phyloP scores from a whole-genome alignment of 1,140 invertebrate genomes.

The Drosophila burlai region DNA sequence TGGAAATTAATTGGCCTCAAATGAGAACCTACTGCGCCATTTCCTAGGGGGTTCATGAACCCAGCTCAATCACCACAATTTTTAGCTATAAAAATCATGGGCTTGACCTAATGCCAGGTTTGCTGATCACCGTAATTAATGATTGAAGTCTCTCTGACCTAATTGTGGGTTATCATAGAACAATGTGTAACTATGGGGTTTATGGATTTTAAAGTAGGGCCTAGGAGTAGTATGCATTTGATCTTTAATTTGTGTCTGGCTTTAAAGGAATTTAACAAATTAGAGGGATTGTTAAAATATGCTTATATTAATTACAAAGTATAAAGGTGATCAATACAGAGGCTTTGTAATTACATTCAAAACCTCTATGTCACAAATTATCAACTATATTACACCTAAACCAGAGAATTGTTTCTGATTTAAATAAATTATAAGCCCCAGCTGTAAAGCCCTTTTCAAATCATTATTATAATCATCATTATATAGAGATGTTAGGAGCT shows the following conservation, averaged over 20 bases:
- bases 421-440: slow-evolving; percentile 2
- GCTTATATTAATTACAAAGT: background rate
- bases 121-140: slow-evolving; percentile 11
- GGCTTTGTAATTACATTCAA: background rate
- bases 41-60: background rate
- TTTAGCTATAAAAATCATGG: slow-evolving; percentile 7
- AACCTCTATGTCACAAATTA: background rate
- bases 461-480: background rate
- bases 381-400: background rate
- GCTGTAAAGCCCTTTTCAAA: background rate
- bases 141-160: slow-evolving; percentile 3
- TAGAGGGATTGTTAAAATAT: slow-evolving; percentile 3
- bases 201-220: slow-evolving; percentile 10
- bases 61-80: slow-evolving; percentile 20
- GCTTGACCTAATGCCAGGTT: background rate
- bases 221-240: background rate
- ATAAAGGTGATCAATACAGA: background rate
- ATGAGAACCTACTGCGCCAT: slow-evolving; percentile 24
- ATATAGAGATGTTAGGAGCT: background rate
- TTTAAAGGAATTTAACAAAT: background rate
- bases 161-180: slow-evolving; percentile 15
- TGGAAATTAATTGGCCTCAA: slow-evolving; percentile 20
- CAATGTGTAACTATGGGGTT: slow-evolving; percentile 1
- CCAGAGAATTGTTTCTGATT: background rate
- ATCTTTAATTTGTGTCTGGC: slow-evolving; percentile 9